Evolutionary conservation across 2,113 vertebrate genomes (phyloP), one percentile per base, ranked within the genome.

Genomic region (Nesoenas mayeri): DNA sequence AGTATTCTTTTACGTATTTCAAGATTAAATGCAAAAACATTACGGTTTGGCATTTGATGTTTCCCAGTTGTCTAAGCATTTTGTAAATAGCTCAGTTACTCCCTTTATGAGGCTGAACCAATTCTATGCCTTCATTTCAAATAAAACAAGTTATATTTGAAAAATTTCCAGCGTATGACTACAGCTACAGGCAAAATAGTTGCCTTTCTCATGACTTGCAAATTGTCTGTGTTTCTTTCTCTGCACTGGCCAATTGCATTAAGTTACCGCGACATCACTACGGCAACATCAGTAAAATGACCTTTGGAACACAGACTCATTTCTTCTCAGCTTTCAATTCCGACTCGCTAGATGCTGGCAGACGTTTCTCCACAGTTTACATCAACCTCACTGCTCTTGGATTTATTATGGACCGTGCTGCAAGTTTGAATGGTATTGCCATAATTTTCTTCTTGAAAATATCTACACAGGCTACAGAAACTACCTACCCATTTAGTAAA

Each of bases 181-280:
- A 69, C 32, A 94, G 74, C 89, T 83, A 56, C 74, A 80, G 64
- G 62, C 61, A 85, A 74, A 85, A 79, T 0, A 67, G 40, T 1
- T 74, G 74, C 71, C 70, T 91, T 95, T 70, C 72, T 94, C 51
- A 53, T 64, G 79, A 86, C 64, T 79, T 70, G 85, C 82, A 87
- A 87, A 88, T 47, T 67, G 26, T 65, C 57, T 4, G 47, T 78
- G 71, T 56, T 38, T 57, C 61, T 48, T 58, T 65, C 56, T 70
- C 38, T 2, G 2, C 31, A 6, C 18, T 19, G 57, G 72, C 47
- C 85, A 84, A 69, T 3, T 90, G 82, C 79, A 90, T 95, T 87
- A 91, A 88, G 86, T 85, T 93, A 94, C 84, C 3, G 15, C 88
- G 83, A 38, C 65, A 93, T 89, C 85, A 74, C 93, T 89, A 92